Conservation (phyloP, 2,113 vertebrate genomes). For the Hystrix cristata region DNA sequence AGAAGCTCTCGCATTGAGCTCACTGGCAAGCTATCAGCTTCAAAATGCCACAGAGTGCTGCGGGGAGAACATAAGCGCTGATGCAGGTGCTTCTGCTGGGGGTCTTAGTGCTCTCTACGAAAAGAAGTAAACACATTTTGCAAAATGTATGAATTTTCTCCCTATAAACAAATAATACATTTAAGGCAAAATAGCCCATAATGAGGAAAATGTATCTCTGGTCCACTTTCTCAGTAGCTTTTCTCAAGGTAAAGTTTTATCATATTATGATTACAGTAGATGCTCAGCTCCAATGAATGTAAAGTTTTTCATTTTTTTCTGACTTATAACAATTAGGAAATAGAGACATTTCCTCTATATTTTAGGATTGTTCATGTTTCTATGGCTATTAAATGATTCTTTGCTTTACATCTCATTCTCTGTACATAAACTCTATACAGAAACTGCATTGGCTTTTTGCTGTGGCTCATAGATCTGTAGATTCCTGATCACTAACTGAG, state of each 20-base stretch:
- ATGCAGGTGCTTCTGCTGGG: neutral
- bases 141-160: slow-evolving; percentile 43
- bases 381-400: neutral
- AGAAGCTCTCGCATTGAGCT: neutral
- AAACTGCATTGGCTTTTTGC: neutral
- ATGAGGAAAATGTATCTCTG: neutral
- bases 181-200: neutral
- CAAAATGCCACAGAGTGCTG: slow-evolving; percentile 39
- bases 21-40: neutral
- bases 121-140: slow-evolving; percentile 21
- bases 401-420: neutral
- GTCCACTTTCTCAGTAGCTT: neutral
- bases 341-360: neutral
- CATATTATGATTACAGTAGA: neutral
- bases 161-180: neutral
- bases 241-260: neutral
- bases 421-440: neutral
- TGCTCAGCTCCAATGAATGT: neutral
- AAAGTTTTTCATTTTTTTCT: neutral
- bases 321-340: neutral
- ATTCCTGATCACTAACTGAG: neutral
- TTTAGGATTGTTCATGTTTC: neutral
- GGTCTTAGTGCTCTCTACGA: neutral
- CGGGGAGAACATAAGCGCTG: neutral
- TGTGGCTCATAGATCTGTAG: neutral